Base-by-base conservation (phyloP, 1,140 invertebrate genomes). In the Leptopilina clavipes region DNA sequence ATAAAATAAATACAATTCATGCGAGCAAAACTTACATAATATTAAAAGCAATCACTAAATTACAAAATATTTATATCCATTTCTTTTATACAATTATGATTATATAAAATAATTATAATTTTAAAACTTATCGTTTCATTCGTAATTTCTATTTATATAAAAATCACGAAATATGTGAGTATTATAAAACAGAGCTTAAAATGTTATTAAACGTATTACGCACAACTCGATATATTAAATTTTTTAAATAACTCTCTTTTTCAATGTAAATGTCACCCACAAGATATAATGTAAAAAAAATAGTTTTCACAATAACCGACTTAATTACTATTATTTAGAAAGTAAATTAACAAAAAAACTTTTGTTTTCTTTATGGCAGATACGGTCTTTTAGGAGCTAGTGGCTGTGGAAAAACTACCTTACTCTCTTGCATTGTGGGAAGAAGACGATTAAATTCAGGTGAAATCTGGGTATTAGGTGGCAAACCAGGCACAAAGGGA, bases 381-480 rank as follows among this genome's bases (percentile, higher is more conserved):
- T 98, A 98, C 86, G 96, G 96, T 78, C 91, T 98, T 7, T 91
- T 98, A 37, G 96, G 96, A 19, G 96, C 95, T 56, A 97, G 95
- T 75, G 96, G 96, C 17, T 96, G 95, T 86, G 94, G 95, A 3
- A 96, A 97, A 91, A 96, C 95, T 0, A 98, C 97, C 0, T 90
- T 98, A 3, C 91, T 98, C 0, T 95, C 95, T 8, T 97, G 96
- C 86, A 96, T 97, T 74, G 96, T 98, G 0, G 97, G 96, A 12
- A 91, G 96, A 77, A 91, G 96, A 73, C 91, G 94, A 81, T 90
- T 97, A 52, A 95, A 97, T 86, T 93, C 93, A 5, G 96, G 97
- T 1, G 94, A 96, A 82, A 96, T 98, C 72, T 95, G 94, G 92
- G 95, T 98, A 1, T 92, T 97, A 19, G 96, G 96, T 5, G 95